Evolutionary conservation across 1,140 invertebrate genomes (phyloP).

Genomic region (Pantala flavescens): DNA sequence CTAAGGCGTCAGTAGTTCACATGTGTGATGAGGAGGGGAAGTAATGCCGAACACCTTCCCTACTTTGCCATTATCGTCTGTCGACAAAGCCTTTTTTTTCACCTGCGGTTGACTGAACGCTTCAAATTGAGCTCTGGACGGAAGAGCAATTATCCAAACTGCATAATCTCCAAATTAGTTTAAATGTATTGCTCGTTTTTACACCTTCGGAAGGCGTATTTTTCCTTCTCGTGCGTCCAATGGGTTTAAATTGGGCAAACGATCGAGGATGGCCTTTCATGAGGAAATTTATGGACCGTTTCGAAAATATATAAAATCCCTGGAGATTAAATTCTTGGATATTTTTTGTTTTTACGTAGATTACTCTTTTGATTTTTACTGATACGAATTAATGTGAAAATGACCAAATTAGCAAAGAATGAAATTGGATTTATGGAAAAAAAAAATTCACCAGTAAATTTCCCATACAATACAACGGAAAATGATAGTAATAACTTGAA

Average conservation of each 20-base stretch:
- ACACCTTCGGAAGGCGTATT: background rate
- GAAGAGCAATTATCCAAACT: background rate
- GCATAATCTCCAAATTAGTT: slow-evolving; percentile 10
- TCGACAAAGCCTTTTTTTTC: background rate
- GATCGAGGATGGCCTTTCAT: background rate
- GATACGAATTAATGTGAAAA: no score
- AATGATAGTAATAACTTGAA: no score
- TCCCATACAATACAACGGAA: no score
- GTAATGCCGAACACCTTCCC: background rate
- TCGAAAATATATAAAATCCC: background rate
- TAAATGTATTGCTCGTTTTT: slow-evolving; percentile 4
- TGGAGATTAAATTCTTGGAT: background rate
- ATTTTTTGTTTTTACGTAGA: no score
- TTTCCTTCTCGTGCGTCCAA: background rate
- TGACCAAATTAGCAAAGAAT: no score
- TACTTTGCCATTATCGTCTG: background rate
- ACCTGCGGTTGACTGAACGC: slow-evolving; percentile 6
- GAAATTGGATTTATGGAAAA: no score
- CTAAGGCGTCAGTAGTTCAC: no score
- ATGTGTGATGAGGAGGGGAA: background rate
- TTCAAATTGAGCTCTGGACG: background rate
- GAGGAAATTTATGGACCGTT: background rate
- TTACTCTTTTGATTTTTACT: no score
- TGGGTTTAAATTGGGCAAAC: background rate
- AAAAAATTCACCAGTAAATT: no score